These are phyloP conservation scores for Sapayoa aenigma DNA, from an alignment of 2,113 vertebrate genomes.

Conservation along the genomic window DNA sequence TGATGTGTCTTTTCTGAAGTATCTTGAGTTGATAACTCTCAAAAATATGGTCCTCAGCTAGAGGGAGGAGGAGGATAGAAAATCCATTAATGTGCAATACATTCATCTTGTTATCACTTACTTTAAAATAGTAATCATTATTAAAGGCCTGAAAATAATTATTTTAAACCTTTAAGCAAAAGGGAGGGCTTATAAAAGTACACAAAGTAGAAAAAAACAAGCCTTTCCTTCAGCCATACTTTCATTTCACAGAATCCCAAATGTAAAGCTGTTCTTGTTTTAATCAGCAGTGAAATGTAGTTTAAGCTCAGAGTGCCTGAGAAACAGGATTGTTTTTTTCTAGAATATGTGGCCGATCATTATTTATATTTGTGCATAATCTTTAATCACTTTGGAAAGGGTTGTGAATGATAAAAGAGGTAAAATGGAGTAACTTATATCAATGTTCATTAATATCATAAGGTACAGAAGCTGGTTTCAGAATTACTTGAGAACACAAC, in stretches of 20 bases:
- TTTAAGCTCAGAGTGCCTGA: background rate
- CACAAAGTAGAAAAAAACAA: background rate
- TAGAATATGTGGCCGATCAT: background rate
- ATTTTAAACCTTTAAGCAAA: background rate
- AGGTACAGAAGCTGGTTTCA: background rate
- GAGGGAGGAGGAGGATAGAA: background rate
- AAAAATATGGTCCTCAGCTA: background rate
- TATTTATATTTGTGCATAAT: constrained; percentile 1
- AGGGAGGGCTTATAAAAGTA: background rate
- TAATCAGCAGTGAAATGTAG: background rate
- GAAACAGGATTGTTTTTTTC: background rate
- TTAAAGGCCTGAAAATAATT: background rate
- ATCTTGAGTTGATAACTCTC: background rate
- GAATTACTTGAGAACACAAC: background rate
- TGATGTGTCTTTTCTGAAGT: background rate
- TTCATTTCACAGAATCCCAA: background rate
- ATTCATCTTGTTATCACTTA: background rate
- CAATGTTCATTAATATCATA: background rate
- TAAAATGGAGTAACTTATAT: background rate
- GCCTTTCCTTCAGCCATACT: background rate
- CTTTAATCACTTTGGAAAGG: background rate
- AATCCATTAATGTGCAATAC: background rate
- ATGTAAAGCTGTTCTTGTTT: background rate
- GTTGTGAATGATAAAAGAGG: background rate
- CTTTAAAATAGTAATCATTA: background rate